Evolutionary conservation across 2,888 invertebrate species (phyloP), one percentile per base, ranked within the genome.

Genomic region (Serrognathus titanus): DNA sequence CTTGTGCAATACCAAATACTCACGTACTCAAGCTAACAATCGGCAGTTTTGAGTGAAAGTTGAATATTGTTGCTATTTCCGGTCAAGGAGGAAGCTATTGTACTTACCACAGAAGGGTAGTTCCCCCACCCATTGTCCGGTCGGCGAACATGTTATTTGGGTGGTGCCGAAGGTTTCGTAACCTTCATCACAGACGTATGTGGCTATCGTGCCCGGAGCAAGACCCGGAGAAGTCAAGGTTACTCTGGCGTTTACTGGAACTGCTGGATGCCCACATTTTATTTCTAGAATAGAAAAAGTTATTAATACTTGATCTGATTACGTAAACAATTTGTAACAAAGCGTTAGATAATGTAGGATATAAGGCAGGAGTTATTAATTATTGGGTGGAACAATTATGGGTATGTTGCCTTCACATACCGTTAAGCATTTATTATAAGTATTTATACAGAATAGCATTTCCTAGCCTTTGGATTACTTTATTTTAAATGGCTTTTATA

Each of bases 111-210:
- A 94, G 76, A 92, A 92, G 31, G 93, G 92, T 49, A 89, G 76
- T 46, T 92, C 92, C 6, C 87, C 86, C 35, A 87, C 86, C 93
- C 94, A 94, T 70, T 85, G 85, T 40, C 88, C 89, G 53, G 82
- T 80, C 45, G 85, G 75, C 51, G 86, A 85, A 76, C 93, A 94
- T 58, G 86, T 85, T 58, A 87, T 77, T 63, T 84, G 83, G 31
- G 84, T 81, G 10, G 87, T 82, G 2, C 94, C 94, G 74, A 94
- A 94, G 10, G 94, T 83, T 75, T 94, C 92, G 76, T 93, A 94
- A 10, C 78, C 94, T 37, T 90, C 85, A 75, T 94, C 94, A 72
- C 94, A 94, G 62, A 86, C 84, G 78, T 92, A 94, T 35, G 84
- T 86, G 40, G 92, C 93, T 10, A 80, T 76, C 1, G 86, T 83